Conservation (phyloP, 2,113 vertebrate species). For the Lepus americanus region DNA sequence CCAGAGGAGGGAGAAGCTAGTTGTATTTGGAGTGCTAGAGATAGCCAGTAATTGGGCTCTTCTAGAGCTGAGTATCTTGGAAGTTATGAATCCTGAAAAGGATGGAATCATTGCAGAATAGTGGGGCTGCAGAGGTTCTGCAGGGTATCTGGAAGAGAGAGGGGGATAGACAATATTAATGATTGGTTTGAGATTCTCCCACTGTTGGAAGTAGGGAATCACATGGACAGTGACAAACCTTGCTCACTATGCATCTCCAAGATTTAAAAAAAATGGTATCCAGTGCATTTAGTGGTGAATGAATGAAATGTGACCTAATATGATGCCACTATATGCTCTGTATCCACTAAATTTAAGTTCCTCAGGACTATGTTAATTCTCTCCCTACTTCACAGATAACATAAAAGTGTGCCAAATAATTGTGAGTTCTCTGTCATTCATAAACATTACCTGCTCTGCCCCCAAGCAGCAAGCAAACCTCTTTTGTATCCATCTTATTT, state of each 20-base stretch:
- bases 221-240: not conserved
- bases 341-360: not conserved
- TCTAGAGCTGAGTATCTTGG: not conserved
- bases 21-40: not conserved
- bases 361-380: not conserved
- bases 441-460: not conserved
- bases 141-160: not conserved
- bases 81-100: not conserved
- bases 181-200: not conserved
- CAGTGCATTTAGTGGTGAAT: not conserved
- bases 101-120: not conserved
- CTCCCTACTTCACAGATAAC: conserved; percentile 8
- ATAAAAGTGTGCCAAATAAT: not conserved
- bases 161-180: not conserved
- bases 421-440: not conserved
- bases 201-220: not conserved
- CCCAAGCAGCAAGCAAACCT: not conserved
- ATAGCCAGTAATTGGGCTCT: not conserved
- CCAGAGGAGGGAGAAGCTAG: not conserved
- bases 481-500: not conserved
- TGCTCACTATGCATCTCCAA: not conserved
- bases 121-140: not conserved
- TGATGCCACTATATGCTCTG: not conserved
- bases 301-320: not conserved
- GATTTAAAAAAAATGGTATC: not conserved